These are phyloP conservation scores for Acridotheres tristis DNA, from an alignment of 2,797 vertebrate genomes.

Conservation along the genomic window DNA sequence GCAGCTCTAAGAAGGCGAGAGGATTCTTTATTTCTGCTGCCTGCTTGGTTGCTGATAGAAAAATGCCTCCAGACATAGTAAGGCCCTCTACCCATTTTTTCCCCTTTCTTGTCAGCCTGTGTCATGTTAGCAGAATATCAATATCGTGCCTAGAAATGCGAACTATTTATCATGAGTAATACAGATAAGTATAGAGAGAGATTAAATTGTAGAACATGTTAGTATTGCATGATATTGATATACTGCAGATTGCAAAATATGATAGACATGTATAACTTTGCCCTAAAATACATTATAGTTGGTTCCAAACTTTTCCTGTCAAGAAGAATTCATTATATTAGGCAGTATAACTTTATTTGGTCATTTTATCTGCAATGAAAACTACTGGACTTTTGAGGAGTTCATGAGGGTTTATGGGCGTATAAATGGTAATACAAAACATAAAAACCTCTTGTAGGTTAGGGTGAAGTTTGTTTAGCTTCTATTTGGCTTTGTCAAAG, in stretches of 20 bases:
- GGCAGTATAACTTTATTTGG: neutral
- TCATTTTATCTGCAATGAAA: neutral
- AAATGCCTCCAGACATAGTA: slow-evolving; percentile 16
- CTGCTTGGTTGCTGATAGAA: neutral
- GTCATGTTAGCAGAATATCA: neutral
- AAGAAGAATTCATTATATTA: neutral
- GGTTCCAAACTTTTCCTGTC: neutral
- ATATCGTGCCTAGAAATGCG: neutral
- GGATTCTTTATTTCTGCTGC: slow-evolving; percentile 27
- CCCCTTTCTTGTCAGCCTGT: neutral
- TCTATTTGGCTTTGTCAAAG: neutral
- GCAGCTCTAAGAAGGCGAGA: neutral
- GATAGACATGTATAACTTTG: neutral
- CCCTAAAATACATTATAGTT: neutral
- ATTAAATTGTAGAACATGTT: neutral
- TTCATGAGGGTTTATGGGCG: neutral
- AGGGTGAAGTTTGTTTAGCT: neutral
- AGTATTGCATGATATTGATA: neutral
- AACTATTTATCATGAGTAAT: neutral
- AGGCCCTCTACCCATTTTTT: neutral
- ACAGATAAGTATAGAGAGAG: neutral
- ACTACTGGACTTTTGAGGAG: neutral
- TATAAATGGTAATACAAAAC: neutral
- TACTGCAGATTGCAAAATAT: neutral
- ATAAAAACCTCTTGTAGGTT: neutral